Conservation (phyloP, 1,140 invertebrate species). For the Drosophila setifemur region DNA sequence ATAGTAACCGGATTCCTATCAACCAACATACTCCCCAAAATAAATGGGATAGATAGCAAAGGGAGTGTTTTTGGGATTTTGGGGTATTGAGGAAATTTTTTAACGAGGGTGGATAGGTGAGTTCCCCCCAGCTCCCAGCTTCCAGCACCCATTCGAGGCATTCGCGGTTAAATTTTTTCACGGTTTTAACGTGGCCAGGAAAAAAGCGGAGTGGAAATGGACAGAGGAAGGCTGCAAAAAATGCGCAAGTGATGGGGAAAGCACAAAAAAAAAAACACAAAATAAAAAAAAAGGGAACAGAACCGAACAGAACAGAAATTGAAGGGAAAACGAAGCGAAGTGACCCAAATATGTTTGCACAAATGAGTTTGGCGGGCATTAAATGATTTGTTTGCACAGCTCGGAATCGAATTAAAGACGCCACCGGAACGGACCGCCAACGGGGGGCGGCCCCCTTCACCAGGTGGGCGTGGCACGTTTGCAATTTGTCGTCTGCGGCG, state of each 20-base stretch:
- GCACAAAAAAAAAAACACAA: too few species aligned
- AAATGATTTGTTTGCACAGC: slow-evolving; percentile 73
- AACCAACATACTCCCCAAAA: too few species aligned
- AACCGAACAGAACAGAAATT: not conserved
- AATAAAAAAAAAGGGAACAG: not conserved
- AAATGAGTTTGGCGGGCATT: slow-evolving; percentile 70
- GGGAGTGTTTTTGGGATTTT: too few species aligned
- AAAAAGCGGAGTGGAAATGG: too few species aligned
- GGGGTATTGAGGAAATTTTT: too few species aligned
- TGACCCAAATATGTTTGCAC: slow-evolving; percentile 68
- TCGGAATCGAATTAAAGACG: slow-evolving; percentile 63
- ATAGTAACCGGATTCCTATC: too few species aligned
- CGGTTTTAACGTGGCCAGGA: slow-evolving; percentile 7
- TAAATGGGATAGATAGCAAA: too few species aligned
- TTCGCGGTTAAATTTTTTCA: slow-evolving; percentile 40
- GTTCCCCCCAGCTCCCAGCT: too few species aligned
- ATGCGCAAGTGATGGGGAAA: too few species aligned
- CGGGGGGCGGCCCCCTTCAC: not conserved
- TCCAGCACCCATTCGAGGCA: too few species aligned
- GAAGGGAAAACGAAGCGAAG: not conserved
- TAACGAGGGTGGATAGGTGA: too few species aligned
- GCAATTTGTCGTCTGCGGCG: slow-evolving; percentile 77
- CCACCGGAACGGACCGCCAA: not conserved
- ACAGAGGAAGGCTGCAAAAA: too few species aligned
- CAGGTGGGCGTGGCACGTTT: slow-evolving; percentile 60